Conservation (phyloP, 1,140 invertebrate species). For the Brachionus manjavacas region DNA sequence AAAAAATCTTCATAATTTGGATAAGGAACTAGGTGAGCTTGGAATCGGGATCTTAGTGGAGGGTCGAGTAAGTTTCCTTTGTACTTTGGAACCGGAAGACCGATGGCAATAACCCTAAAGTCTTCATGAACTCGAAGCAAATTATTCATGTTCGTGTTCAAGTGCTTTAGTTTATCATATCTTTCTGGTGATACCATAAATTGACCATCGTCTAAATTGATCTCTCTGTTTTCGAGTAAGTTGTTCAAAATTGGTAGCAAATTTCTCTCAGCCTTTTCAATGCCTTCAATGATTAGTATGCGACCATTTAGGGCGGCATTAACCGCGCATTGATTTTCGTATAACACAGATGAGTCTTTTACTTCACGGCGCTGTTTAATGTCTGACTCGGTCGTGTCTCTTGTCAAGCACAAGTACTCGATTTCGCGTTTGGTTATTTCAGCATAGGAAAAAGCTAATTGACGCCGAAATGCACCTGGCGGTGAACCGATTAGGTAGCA, state of each 20-base stretch:
- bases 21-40: conserved; percentile 73
- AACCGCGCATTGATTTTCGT: conserved; percentile 90
- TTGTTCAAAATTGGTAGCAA: conserved; percentile 95
- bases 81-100: conserved; percentile 72
- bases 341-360: conserved; percentile 73
- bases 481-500: conserved; percentile 88
- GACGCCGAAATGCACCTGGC: background rate
- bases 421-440: conserved; percentile 81
- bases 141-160: conserved; percentile 68
- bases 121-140: conserved; percentile 73
- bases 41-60: conserved; percentile 86
- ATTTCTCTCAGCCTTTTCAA: conserved; percentile 94
- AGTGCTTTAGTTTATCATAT: conserved; percentile 73
- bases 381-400: conserved; percentile 93
- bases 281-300: conserved; percentile 85
- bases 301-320: conserved; percentile 79
- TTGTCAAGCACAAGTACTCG: conserved; percentile 84
- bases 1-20: conserved; percentile 52
- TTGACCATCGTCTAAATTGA: conserved; percentile 93
- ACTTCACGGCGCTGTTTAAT: conserved; percentile 92
- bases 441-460: background rate
- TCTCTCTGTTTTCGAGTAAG: conserved; percentile 93
- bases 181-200: conserved; percentile 79
- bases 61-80: conserved; percentile 88
- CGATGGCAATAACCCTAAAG: conserved; percentile 84